Evolutionary conservation across 2,113 vertebrate species (phyloP), one percentile per base, ranked within the genome.

Genomic region (Rhabdomys dilectus): DNA sequence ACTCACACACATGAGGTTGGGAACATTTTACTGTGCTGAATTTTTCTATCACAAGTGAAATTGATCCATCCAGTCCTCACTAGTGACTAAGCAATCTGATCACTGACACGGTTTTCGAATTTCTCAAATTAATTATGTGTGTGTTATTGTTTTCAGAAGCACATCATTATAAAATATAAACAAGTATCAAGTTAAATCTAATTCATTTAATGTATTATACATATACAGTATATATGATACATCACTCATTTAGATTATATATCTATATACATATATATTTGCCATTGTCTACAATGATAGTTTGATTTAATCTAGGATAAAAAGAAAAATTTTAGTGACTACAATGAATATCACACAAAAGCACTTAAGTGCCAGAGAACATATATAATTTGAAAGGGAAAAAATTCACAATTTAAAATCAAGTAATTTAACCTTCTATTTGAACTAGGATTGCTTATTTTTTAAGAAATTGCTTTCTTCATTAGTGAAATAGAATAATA

Each of bases 111-210:
- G 21, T 19, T 31, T 94, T 95, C 34, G 36, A 2, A 19, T 82
- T 95, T 73, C 34, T 5, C 22, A 89, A 86, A 22, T 45, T 86
- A 90, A 96, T 92, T 95, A 95, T 70, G 64, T 96, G 34, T 86
- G 42, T 91, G 76, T 85, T 91, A 68, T 84, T 95, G n/a, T 95
- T 95, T 64, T 96, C 42, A 93, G 80, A 86, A 91, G 72, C 68
- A 70, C 9, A 19, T 68, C 9, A 84, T 13, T 80, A 70, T 64
- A 86, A 95, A 77, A 94, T 10, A 73, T 88, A 81, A 96, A 76
- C 5, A 89, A 53, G 78, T n/a, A 80, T 1, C 51, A 51, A 95
- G 21, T 66, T 34, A 86, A 95, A 89, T 66, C 39, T 80, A 94
- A 24, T 68, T 9, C 6, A 70, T 16, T 78, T 88, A 88, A 80